Base-by-base conservation (phyloP, 2,797 vertebrate genomes). In the Oreochromis mossambicus region DNA sequence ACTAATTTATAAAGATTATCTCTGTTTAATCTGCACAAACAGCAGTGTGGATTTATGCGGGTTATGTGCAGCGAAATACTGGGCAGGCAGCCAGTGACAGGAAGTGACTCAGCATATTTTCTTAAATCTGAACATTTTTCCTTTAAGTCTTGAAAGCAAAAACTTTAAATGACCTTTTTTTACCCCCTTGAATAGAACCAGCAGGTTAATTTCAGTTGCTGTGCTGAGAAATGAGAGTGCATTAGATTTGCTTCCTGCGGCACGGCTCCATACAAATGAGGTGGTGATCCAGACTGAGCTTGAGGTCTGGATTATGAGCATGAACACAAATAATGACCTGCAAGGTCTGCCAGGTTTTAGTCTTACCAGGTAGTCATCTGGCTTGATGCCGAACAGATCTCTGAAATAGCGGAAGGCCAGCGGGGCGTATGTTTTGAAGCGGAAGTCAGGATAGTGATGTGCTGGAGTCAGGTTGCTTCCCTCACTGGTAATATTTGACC, bases 371-470 rank as follows among this genome's bases (percentile, higher is more conserved):
- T 99, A 99, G 95, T 99, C 98, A 83, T 98, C 98, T 24, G 98
- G 98, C 94, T 98, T 99, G 96, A 99, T 99, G 87, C 98, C 97
- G 50, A 99, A 99, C 92, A 99, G 97, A 94, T 99, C 98, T 95
- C 98, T 95, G 97, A 99, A 99, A 95, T 99, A 99, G 21, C 98
- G 98, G 95, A 99, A 99, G 52, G 98, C 98, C 95, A 99, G 93
- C 1, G 98, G 98, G 52, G 98, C 98, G 3, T 99, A 99, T 0
- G 97, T 99, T 96, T 99, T 99, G 94, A 99, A 99, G 92, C 98
- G 97, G 95, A 99, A 99, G 95, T 99, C 98, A 13, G 98, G 98
- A 87, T 98, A 99, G 94, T 98, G 98, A 93, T 99, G 98, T 10
- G 98, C 98, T 51, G 98, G 98, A 21, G 98, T 99, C 92, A 99